Percentiles rank a stretch among this genome's conserved stretches.
phyloP scores from a whole-genome alignment of 2,888 invertebrate genomes.

The Listrodromus nycthemerus region DNA sequence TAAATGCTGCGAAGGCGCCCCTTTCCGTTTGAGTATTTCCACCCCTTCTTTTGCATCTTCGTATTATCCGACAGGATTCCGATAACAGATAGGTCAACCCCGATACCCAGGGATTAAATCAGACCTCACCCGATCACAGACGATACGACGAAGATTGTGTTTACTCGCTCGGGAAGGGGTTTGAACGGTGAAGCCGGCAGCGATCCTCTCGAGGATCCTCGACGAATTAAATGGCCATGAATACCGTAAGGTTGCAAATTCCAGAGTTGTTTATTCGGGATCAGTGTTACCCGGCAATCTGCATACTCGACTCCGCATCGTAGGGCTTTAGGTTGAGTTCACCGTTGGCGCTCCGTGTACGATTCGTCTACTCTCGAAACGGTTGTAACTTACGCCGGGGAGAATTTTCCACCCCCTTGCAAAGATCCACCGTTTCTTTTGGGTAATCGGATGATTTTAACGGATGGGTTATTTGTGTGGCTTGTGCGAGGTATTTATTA shows the following conservation, averaged over 20 bases:
- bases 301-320: conserved; percentile 72
- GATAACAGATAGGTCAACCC: not conserved
- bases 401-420: not conserved
- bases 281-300: conserved; percentile 76
- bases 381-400: conserved; percentile 20
- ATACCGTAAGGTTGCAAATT: conserved; percentile 80
- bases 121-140: not conserved
- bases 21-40: not conserved
- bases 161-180: conserved; percentile 18
- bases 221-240: conserved; percentile 80
- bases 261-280: conserved; percentile 76
- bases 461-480: conserved; percentile 44
- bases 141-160: conserved; percentile 18
- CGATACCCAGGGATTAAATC: not conserved
- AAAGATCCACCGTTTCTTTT: not conserved
- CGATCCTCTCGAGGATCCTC: conserved; percentile 54
- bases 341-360: not conserved
- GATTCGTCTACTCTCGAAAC: conserved; percentile 12
- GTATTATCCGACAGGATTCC: not conserved
- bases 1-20: not conserved
- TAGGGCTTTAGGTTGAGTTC: conserved; percentile 24
- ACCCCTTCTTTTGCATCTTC: not conserved
- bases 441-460: conserved; percentile 39
- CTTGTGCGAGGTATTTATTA: not conserved
- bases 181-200: conserved; percentile 21